Evolutionary conservation across 2,888 invertebrate genomes (phyloP), one percentile per base, ranked within the genome.

Genomic region (Lycophotia porphyrea): DNA sequence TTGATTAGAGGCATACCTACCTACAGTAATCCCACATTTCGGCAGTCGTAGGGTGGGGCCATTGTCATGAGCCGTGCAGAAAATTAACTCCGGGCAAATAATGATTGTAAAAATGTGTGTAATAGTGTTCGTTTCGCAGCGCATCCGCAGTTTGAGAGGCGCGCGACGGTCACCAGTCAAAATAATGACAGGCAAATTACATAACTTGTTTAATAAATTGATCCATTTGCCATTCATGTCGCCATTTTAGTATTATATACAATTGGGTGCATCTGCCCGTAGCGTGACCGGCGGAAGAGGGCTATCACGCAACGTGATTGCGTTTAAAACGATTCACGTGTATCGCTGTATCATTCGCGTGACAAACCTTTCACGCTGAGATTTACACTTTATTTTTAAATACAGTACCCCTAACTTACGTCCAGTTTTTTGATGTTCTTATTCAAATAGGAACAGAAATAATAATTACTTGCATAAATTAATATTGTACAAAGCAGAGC

Each of bases 241-340:
- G 84, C 83, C 80, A 88, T 88, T 90, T 86, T 75, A 73, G 86
- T 86, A 86, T 87, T 87, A 87, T 81, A 84, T 84, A 89, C 85
- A 87, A 89, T 88, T 86, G 84, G 82, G 79, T 87, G 88, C 84
- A 86, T 76, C 84, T 82, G 78, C 64, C 74, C 64, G 76, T 84
- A 81, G 86, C 87, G 85, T 89, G 91, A 87, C 79, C 78, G 76
- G 63, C 92, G 93, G 92, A 93, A 89, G 89, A 87, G 79, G 81
- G 69, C 85, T 78, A 91, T 92, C 90, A 90, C 74, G 80, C 71
- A 76, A 72, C 75, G 80, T 84, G 80, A 81, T 81, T 86, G 81
- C 83, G 80, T 80, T 73, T 76, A 78, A 78, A 84, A 76, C 72
- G 74, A 73, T 74, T 76, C 84, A 84, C 82, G 81, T 84, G 77